These are phyloP conservation scores for Samia ricini DNA, from an alignment of 1,140 invertebrate genomes.

Conservation along the genomic window DNA sequence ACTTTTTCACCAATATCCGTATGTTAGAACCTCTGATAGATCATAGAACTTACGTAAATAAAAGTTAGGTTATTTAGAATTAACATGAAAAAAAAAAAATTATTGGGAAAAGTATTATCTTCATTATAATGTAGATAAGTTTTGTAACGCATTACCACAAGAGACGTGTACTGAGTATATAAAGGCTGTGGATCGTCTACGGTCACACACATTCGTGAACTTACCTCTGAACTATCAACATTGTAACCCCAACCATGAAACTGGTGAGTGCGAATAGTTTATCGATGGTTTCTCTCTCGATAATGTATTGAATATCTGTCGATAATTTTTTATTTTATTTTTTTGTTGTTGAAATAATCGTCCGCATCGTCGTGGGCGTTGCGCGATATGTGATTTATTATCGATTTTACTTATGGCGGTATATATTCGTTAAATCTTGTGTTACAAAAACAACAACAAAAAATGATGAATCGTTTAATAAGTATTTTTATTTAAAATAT, in stretches of 20 bases:
- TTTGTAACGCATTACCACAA: slow-evolving; percentile 46
- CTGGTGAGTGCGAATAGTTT: slow-evolving; percentile 48
- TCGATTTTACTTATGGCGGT: background rate
- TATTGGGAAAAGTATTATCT: slow-evolving; percentile 62
- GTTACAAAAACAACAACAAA: too few species aligned
- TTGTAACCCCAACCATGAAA: slow-evolving; percentile 54
- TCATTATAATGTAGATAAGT: slow-evolving; percentile 63
- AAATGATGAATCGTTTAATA: background rate
- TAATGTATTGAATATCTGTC: too few species aligned
- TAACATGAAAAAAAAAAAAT: slow-evolving; percentile 52
- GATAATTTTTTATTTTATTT: background rate
- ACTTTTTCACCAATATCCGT: background rate
- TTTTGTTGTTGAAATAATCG: too few species aligned
- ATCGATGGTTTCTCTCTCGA: background rate
- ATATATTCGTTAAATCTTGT: background rate
- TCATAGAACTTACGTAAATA: slow-evolving; percentile 46
- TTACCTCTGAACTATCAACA: slow-evolving; percentile 52
- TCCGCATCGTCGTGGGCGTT: background rate
- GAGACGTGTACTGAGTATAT: slow-evolving; percentile 34
- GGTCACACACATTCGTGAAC: slow-evolving; percentile 42
- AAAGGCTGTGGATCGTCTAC: slow-evolving; percentile 26
- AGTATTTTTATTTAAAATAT: background rate
- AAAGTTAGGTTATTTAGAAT: slow-evolving; percentile 37
- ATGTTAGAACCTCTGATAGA: background rate
- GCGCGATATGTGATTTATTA: background rate